A percentile compares a stretch with the other conserved stretches of the same genome.
phyloP scores from a whole-genome alignment of 1,140 invertebrate genomes.

The Thaumetopoea pityocampa region DNA sequence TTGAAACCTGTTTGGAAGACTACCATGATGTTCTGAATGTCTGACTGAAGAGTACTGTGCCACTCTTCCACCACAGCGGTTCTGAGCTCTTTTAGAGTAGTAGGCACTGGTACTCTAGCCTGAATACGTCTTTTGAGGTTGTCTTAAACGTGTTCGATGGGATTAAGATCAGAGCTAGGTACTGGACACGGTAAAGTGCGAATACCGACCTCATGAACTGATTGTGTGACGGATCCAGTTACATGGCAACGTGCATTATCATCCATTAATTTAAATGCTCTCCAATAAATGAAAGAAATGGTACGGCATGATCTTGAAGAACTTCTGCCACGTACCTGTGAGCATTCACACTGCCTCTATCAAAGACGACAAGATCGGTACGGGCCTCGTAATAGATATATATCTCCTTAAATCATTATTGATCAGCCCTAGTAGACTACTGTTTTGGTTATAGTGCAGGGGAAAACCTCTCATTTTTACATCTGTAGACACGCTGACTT shows the following conservation, averaged over 20 bases:
- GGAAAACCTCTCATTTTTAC: constrained; percentile 12
- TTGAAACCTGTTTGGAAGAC: constrained; percentile 16
- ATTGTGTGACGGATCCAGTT: no score
- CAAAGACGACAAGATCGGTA: no score
- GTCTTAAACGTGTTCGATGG: constrained; percentile 17
- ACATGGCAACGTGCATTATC: constrained; percentile 7
- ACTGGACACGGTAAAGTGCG: neutral
- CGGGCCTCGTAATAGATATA: constrained; percentile 12
- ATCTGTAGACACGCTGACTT: constrained; percentile 9
- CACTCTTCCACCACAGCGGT: constrained; percentile 17
- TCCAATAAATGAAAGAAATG: constrained; percentile 7
- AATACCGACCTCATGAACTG: no score
- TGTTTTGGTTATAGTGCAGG: constrained; percentile 14
- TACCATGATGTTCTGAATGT: constrained; percentile 26
- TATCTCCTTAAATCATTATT: constrained; percentile 21
- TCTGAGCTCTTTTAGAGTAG: constrained; percentile 14
- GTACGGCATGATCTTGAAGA: constrained; percentile 12
- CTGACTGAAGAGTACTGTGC: constrained; percentile 20
- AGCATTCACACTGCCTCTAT: constrained; percentile 19
- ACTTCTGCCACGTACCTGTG: constrained; percentile 14
- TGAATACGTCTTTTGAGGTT: constrained; percentile 17
- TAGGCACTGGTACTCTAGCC: constrained; percentile 1
- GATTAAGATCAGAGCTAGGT: constrained; percentile 4
- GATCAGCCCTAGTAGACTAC: constrained; percentile 19
- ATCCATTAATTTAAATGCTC: constrained; percentile 9